These are phyloP conservation scores for Xiphophorus hellerii DNA, from an alignment of 2,113 vertebrate genomes.

Conservation along the genomic window DNA sequence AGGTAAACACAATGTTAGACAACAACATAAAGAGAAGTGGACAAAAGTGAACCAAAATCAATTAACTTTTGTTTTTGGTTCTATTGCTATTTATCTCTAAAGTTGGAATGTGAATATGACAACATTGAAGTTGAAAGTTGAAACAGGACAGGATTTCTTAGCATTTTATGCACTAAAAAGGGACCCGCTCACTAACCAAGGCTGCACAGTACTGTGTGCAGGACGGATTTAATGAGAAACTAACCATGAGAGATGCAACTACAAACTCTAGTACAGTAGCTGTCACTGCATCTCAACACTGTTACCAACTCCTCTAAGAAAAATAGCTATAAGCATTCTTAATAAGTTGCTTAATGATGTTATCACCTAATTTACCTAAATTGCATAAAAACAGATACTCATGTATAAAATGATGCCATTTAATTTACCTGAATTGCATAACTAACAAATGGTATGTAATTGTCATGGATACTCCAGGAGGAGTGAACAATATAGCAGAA, in stretches of 20 bases:
- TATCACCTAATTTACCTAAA: not conserved
- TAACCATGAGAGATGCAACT: not conserved
- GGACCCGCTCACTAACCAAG: not conserved
- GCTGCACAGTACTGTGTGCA: not conserved
- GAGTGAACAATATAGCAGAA: not conserved
- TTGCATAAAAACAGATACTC: not conserved
- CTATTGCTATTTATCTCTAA: not conserved
- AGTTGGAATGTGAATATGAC: not conserved
- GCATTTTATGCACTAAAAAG: not conserved
- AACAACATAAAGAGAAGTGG: not conserved
- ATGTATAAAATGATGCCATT: not conserved
- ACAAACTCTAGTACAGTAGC: not conserved
- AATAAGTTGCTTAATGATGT: not conserved
- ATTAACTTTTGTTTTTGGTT: not conserved
- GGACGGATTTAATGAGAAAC: not conserved
- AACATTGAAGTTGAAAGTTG: not conserved
- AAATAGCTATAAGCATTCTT: not conserved
- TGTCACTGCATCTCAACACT: not conserved
- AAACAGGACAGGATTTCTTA: not conserved
- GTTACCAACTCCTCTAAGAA: not conserved
- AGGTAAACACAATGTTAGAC: not conserved
- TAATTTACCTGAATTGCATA: not conserved
- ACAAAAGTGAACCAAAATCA: not conserved
- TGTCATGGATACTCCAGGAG: not conserved
- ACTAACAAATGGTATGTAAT: no score